Base-by-base conservation (phyloP, 2,888 invertebrate species). In the Caenorhabditis sp. region DNA sequence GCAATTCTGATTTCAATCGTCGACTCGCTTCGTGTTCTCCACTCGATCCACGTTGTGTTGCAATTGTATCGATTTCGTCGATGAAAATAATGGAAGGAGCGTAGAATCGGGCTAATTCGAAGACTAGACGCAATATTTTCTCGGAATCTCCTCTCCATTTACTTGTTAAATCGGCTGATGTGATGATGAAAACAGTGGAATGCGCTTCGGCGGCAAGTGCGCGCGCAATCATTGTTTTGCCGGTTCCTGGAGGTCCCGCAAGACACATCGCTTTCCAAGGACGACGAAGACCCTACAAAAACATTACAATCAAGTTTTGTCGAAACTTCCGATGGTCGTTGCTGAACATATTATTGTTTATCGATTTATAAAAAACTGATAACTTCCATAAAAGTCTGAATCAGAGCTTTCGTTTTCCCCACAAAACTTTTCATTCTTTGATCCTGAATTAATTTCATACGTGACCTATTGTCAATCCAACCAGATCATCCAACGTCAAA, bases 61-160 rank as follows among this genome's bases (percentile, higher is more conserved):
- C 77, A 75, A 97, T 90, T 27, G 97, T 95, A 91, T 99, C 97
- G 75, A 99, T 97, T 91, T 99, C 97, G 90, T 99, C 97, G 71
- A 99, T 95, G 89, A 99, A 71, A 37, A 73, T 70, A 8, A 70
- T 75, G 3, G 70, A 66, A 4, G 68, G 73, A 21, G 69, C 74
- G 36, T 67, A 78, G 71, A 75, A 66, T 83, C 87, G 89, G 88
- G 93, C 94, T 95, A 99, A 97, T 91, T 97, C 97, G 89, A 99
- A 99, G 0, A 99, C 91, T 62, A 97, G 89, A 72, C 96, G 92
- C 77, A 99, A 96, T 85, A 99, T 92, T 90, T 97, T 97, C 90
- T 99, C 97, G 0, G 95, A 95, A 90, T 99, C 99, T n/a, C 99
- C 99, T 65, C 96, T 91, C 90, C 95, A 99, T 90, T 99, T 99